Evolutionary conservation across 2,888 invertebrate genomes (phyloP).

Genomic region (Drosophila melanosoma): DNA sequence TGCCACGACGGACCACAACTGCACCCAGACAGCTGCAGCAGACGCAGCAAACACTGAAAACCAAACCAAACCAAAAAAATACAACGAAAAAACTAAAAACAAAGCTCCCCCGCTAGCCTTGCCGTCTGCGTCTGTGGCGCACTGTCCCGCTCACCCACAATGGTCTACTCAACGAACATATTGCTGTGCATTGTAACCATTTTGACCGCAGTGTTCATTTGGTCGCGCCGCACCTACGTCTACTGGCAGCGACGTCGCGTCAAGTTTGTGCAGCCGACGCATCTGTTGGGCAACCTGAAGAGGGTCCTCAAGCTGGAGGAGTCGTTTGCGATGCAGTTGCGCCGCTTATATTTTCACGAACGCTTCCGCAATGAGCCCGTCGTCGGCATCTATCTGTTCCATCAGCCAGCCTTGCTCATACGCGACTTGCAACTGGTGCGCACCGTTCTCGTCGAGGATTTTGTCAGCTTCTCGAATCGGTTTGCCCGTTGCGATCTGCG

Average conservation of each 20-base stretch:
- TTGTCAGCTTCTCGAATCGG: conserved; percentile 84
- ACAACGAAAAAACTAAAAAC: background rate
- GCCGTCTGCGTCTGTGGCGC: conserved; percentile 14
- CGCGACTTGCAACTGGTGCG: conserved; percentile 85
- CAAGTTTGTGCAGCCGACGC: conserved; percentile 83
- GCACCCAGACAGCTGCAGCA: conserved; percentile 14
- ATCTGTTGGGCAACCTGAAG: conserved; percentile 85
- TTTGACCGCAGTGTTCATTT: conserved; percentile 73
- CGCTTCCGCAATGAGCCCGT: conserved; percentile 74
- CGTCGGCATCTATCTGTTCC: conserved; percentile 85
- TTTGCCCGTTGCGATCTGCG: conserved; percentile 79
- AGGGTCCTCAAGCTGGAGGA: conserved; percentile 82
- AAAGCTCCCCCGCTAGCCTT: conserved; percentile 12
- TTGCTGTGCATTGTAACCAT: conserved; percentile 78
- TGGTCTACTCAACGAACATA: conserved; percentile 81
- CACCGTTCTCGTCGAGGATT: conserved; percentile 85
- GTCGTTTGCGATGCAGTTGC: conserved; percentile 82
- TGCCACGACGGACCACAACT: conserved; percentile 50
- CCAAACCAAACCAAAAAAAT: conserved; percentile 4
- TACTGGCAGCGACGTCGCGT: conserved; percentile 84
- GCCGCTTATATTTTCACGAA: conserved; percentile 83
- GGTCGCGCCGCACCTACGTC: conserved; percentile 85
- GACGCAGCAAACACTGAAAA: background rate
- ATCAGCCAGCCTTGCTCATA: conserved; percentile 85
- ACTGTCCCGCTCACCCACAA: conserved; percentile 50